Evolutionary conservation across 2,113 vertebrate species (phyloP).

Genomic region (Ciconia stormi): DNA sequence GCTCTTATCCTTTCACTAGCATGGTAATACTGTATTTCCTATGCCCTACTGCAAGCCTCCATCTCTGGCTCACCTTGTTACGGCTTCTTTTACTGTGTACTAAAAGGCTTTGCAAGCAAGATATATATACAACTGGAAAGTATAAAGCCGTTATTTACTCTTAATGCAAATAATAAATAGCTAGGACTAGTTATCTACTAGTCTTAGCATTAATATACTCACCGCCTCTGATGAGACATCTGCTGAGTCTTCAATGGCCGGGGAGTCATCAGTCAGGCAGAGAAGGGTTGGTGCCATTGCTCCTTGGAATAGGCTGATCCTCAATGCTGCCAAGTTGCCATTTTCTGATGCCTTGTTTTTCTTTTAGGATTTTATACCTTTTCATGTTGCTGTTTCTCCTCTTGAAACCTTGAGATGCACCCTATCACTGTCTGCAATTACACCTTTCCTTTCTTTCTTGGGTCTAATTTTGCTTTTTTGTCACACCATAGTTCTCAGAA

Average conservation of each 20-base stretch:
- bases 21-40: not conserved
- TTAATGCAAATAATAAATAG: not conserved
- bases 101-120: not conserved
- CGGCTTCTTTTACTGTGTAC: not conserved
- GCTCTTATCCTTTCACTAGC: not conserved
- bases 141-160: not conserved
- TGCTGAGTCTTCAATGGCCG: not conserved
- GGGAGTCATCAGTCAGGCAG: not conserved
- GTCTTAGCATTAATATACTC: not conserved
- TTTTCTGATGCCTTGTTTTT: not conserved
- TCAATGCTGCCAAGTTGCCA: not conserved
- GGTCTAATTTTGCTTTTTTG: not conserved
- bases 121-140: not conserved
- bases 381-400: not conserved
- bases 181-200: not conserved
- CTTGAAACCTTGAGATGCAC: not conserved
- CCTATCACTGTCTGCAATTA: not conserved
- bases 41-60: not conserved
- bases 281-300: not conserved
- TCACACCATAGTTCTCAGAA: not conserved
- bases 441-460: not conserved
- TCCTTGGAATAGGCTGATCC: not conserved
- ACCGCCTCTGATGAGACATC: not conserved
- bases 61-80: not conserved
- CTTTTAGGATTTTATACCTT: not conserved